A percentile compares a stretch with the other conserved stretches of the same genome.
Evolutionary conservation across 23 tunicate genomes (phyloP).

Genomic region (Clavelina lepadiformis): DNA sequence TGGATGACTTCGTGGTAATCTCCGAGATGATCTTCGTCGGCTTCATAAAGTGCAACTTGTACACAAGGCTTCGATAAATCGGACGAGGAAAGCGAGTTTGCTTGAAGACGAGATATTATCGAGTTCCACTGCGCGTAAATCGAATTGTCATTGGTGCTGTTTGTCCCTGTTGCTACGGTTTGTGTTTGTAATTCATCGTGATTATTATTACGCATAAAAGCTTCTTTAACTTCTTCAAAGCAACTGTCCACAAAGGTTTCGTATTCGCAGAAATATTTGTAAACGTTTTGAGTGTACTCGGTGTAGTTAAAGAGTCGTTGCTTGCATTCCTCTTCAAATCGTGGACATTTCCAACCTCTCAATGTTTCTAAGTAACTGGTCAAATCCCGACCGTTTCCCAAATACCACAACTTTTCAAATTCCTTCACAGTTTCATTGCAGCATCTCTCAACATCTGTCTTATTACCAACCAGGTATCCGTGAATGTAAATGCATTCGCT

Average conservation of each 20-base stretch:
- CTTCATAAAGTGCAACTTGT: constrained; percentile 68
- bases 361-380: constrained; percentile 13
- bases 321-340: constrained; percentile 34
- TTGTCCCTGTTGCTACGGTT: background rate
- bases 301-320: constrained; percentile 22
- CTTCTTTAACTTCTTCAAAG: background rate
- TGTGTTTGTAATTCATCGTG: background rate
- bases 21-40: constrained; percentile 31
- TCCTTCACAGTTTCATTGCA: constrained; percentile 2
- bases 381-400: background rate
- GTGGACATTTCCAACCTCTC: constrained; percentile 51
- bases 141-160: no score
- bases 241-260: constrained; percentile 3
- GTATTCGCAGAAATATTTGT: constrained; percentile 35
- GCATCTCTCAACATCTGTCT: background rate
- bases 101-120: no score
- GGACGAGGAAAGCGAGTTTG: no score
- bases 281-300: constrained; percentile 26
- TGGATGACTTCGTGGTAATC: constrained; percentile 58
- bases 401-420: background rate
- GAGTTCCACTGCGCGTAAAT: no score
- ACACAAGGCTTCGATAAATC: constrained; percentile 73
- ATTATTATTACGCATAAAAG: background rate
- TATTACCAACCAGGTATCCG: constrained; percentile 10
- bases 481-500: no score